These are phyloP conservation scores for Xylota segnis DNA, from an alignment of 2,888 invertebrate genomes.

Conservation along the genomic window DNA sequence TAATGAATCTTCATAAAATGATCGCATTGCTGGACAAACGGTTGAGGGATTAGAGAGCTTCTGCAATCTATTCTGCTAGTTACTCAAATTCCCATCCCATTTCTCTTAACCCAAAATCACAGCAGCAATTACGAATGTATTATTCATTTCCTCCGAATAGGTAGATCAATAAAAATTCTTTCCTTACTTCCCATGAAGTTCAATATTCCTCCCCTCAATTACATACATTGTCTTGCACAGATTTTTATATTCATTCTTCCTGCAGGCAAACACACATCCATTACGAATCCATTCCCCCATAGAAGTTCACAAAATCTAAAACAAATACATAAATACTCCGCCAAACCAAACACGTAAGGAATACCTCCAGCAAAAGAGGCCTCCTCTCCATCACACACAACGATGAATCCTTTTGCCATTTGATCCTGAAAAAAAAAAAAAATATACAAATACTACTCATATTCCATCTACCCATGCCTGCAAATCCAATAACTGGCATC, in stretches of 20 bases:
- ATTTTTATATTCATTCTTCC: constrained; percentile 7
- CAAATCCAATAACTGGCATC: constrained; percentile 75
- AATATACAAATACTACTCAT: constrained; percentile 24
- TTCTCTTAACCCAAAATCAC: background rate
- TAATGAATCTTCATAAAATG: no score
- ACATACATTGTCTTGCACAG: constrained; percentile 33
- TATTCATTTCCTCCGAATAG: background rate
- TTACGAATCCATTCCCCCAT: background rate
- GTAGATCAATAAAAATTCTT: background rate
- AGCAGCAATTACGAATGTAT: background rate
- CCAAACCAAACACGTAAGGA: background rate
- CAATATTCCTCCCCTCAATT: constrained; percentile 15
- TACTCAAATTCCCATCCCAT: no score
- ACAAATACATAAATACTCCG: background rate
- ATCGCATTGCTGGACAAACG: no score
- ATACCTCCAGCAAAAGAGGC: background rate
- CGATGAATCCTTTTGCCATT: constrained; percentile 4
- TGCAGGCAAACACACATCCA: background rate
- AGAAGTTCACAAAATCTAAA: constrained; percentile 4
- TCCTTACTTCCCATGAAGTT: background rate
- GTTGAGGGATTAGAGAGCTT: no score
- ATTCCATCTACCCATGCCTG: constrained; percentile 46
- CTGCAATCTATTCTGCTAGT: no score
- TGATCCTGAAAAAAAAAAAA: background rate
- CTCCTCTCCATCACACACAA: background rate